Evolutionary conservation across 2,797 vertebrate species (phyloP).

Genomic region (Clarias platycephalus): DNA sequence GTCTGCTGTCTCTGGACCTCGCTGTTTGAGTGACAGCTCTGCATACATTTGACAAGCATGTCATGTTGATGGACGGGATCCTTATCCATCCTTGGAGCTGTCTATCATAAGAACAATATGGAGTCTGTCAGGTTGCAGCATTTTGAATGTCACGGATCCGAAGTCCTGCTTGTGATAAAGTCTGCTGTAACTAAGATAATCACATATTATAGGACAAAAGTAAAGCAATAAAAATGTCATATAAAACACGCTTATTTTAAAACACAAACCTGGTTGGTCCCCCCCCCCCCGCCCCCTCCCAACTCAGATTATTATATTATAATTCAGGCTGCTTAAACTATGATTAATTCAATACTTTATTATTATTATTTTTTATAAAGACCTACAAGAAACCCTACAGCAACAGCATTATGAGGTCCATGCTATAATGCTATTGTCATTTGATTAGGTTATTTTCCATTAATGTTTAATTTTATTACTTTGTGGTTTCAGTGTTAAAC

Average conservation of each 20-base stretch:
- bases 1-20: constrained; percentile 43
- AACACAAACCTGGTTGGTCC: neutral
- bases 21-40: constrained; percentile 41
- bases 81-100: constrained; percentile 1
- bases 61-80: constrained; percentile 47
- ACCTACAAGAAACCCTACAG: neutral
- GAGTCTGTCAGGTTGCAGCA: constrained; percentile 16
- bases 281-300: neutral
- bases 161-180: constrained; percentile 19
- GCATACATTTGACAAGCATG: constrained; percentile 33
- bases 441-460: neutral
- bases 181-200: neutral
- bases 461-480: constrained; percentile 3
- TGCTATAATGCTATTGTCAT: neutral
- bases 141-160: constrained; percentile 17
- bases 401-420: neutral
- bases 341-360: neutral
- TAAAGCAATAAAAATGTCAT: neutral
- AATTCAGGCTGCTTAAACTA: neutral
- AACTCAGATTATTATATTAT: constrained; percentile 12
- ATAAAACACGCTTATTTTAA: neutral
- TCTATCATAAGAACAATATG: constrained; percentile 40
- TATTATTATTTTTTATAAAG: neutral
- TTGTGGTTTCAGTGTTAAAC: neutral
- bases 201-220: neutral